Base-by-base conservation (phyloP, 2,888 invertebrate genomes). In the Merodon equestris region DNA sequence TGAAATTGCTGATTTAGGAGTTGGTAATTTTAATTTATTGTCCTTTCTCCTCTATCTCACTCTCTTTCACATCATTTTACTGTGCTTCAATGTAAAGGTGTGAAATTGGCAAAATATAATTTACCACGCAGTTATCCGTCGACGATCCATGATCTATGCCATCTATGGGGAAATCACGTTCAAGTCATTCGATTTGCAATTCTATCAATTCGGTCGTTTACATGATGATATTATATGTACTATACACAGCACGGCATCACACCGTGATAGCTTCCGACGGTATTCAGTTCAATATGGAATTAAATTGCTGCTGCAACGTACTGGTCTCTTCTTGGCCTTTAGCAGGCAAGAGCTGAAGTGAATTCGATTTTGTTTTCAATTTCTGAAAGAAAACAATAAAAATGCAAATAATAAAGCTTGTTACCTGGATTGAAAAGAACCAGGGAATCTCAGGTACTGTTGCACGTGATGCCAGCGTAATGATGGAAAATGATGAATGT, bases 71-170 rank as follows among this genome's bases (percentile, higher is more conserved):
- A 34, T 42, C 48, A 67, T 48, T 18, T 13, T 4, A 17, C 10
- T 1, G 1, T 40, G 61, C 54, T 57, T 13, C 53, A 64, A 64
- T 71, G 58, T 17, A 42, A 47, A 72, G 79, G 79, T 79, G 79
- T 74, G 79, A 79, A 79, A 79, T 79, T 79, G 74, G 60, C 74
- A 54, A 74, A 79, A 58, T 45, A 66, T 79, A 79, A 79, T 79
- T 70, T 70, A 74, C 74, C 79, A 60, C 77, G 68, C 77, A 68
- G 77, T 77, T 77, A 73, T 48, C 38, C 56, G 44, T 61, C 40
- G 63, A 63, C 73, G 68, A 79, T 79, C 51, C 42, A 36, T 63
- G 61, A 48, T 61, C 73, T 27, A 27, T 27, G 27, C 27, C 3
- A 27, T 27, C 27, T 27, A 27, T 7, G 27, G 50, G 44, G 19